A percentile compares a stretch with the other conserved stretches of the same genome.
Evolutionary conservation across 1,140 invertebrate species (phyloP).

Genomic region (Aphidius ervi): DNA sequence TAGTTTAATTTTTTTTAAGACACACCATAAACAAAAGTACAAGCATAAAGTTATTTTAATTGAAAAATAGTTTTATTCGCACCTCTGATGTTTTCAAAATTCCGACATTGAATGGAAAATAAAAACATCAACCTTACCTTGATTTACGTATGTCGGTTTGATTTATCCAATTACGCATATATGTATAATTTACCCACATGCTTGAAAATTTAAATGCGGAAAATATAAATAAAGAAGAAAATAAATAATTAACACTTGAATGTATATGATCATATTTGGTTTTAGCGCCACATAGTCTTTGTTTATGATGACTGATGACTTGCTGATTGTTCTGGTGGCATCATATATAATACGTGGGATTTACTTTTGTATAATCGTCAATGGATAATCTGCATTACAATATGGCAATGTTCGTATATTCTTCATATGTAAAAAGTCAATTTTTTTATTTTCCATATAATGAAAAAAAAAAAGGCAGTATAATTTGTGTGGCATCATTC

Average conservation of each 20-base stretch:
- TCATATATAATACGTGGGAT: constrained; percentile 7
- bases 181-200: constrained; percentile 17
- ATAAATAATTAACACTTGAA: not conserved
- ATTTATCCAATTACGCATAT: constrained; percentile 23
- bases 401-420: constrained; percentile 21
- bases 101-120: not conserved
- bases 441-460: constrained; percentile 37
- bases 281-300: constrained; percentile 13
- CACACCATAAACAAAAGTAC: constrained; percentile 4
- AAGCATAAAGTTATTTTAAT: constrained; percentile 19
- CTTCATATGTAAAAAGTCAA: constrained; percentile 28
- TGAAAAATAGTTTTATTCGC: constrained; percentile 18
- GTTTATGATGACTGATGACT: not conserved
- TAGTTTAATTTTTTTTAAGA: constrained; percentile 8
- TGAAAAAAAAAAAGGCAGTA: constrained; percentile 9
- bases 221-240: not conserved
- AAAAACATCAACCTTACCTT: not conserved
- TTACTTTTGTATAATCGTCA: constrained; percentile 14
- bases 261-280: constrained; percentile 5
- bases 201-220: not conserved
- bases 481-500: not conserved
- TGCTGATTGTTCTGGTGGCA: not conserved
- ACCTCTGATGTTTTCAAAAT: constrained; percentile 18
- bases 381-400: constrained; percentile 25
- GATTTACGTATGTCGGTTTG: constrained; percentile 14